Base-by-base conservation (phyloP, 2,888 invertebrate genomes). In the Odontocerum albicorne region DNA sequence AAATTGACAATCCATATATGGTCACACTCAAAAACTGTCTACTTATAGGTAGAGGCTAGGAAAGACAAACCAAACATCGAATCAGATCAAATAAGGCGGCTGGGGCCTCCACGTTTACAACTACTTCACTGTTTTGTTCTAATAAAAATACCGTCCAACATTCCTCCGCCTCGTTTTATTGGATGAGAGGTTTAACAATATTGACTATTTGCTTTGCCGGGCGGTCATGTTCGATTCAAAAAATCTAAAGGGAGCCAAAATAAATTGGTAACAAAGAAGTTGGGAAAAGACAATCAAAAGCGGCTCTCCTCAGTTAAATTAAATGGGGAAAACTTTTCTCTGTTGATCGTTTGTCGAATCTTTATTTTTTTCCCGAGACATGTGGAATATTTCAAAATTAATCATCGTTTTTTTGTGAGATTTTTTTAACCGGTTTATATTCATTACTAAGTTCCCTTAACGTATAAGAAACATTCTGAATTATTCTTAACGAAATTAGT, bases 101-200 rank as follows among this genome's bases (percentile, higher is more conserved):
- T 47, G 35, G 46, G 35, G 16, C 43, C 55, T 45, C 46, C 15
- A 31, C 42, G 44, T 22, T 32, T 44, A 47, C 40, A 33, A 42
- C 49, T 21, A 35, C 47, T 46, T 49, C 39, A 46, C 42, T 42
- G 32, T 57, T 57, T 55, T 60, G 60, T 60, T 61, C 58, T 61
- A 61, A 61, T 61, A 61, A 61, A 61, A 61, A 61, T 61, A 61
- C 61, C 61, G 53, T 33, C 54, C 52, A 49, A 49, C 58, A 61
- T 61, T 61, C 61, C 61, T 54, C 46, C 45, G 55, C 42, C 56
- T 55, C 54, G 47, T 58, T 58, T 57, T 60, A 60, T 60, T 60
- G 60, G 60, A 55, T 55, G 60, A 58, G 55, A 55, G 55, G 57
- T 60, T 60, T 60, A 58, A 60, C 60, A 60, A 57, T 57, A 57